phyloP scores from a whole-genome alignment of 2,888 invertebrate species.

The Plagiodera versicolora region DNA sequence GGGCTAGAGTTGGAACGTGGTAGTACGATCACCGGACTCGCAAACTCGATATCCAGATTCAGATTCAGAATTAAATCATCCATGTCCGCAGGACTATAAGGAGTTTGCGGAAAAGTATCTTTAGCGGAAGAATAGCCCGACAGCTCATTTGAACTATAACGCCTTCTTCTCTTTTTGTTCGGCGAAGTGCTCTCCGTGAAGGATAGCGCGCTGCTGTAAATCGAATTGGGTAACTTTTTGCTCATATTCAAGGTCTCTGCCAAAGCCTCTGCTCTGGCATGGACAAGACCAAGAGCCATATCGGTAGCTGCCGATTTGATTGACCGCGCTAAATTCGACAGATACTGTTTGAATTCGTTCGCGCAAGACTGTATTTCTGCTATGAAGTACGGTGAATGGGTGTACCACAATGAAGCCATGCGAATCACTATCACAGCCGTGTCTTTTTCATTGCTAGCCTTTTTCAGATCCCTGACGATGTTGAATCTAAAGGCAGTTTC shows the following conservation, averaged over 20 bases:
- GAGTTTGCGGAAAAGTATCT: constrained; percentile 52
- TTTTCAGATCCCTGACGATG: constrained; percentile 49
- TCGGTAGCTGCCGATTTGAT: constrained; percentile 90
- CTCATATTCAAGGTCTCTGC: constrained; percentile 63
- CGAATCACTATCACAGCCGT: constrained; percentile 56
- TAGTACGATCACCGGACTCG: constrained; percentile 89
- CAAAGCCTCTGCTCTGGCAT: constrained; percentile 65
- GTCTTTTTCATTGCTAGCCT: constrained; percentile 35
- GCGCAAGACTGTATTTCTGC: constrained; percentile 86
- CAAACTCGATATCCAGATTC: constrained; percentile 77
- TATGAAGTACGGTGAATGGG: constrained; percentile 86
- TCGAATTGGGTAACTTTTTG: constrained; percentile 56
- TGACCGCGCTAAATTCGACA: constrained; percentile 80
- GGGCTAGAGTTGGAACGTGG: constrained; percentile 77
- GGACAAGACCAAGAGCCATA: constrained; percentile 88
- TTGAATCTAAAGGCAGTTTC: constrained; percentile 61
- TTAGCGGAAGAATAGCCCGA: constrained; percentile 50
- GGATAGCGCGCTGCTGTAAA: constrained; percentile 51
- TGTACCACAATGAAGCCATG: constrained; percentile 92
- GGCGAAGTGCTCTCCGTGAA: constrained; percentile 55
- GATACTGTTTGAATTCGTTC: constrained; percentile 86
- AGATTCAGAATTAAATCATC: constrained; percentile 46
- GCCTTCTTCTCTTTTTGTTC: constrained; percentile 54
- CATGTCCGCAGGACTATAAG: constrained; percentile 51
- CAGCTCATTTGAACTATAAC: constrained; percentile 46